Conservation (phyloP, 1,140 invertebrate genomes). For the Dendroctonus valens region DNA sequence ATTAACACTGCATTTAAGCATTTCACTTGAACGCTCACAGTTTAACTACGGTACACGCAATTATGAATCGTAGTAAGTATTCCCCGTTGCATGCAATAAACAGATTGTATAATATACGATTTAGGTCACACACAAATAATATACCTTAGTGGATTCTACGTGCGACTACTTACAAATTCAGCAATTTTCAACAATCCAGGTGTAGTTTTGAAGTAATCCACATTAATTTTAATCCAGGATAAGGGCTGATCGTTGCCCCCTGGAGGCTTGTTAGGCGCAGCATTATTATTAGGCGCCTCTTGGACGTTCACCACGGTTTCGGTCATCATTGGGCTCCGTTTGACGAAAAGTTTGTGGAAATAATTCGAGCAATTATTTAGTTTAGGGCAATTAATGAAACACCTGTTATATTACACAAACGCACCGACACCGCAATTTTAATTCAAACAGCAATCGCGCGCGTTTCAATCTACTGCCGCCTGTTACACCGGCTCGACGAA, state of each 20-base stretch:
- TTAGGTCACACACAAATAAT: constrained; percentile 7
- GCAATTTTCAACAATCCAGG: constrained; percentile 72
- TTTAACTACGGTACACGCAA: no score
- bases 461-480: constrained; percentile 2
- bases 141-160: not conserved
- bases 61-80: no score
- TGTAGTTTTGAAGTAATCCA: constrained; percentile 69
- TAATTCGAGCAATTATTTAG: constrained; percentile 2
- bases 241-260: constrained; percentile 52
- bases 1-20: no score
- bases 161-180: constrained; percentile 64
- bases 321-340: constrained; percentile 56
- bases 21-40: no score
- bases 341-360: not conserved
- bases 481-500: constrained; percentile 21
- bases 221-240: constrained; percentile 68
- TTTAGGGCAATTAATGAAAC: constrained; percentile 6
- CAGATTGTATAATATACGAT: constrained; percentile 8
- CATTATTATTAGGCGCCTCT: constrained; percentile 54
- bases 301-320: constrained; percentile 66
- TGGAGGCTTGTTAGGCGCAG: constrained; percentile 52
- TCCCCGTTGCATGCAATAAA: not conserved
- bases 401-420: constrained; percentile 18
- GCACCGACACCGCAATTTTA: constrained; percentile 14
- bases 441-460: constrained; percentile 12